A percentile compares a stretch with the other conserved stretches of the same genome.
Conservation (phyloP, 2,797 vertebrate species). For the Thunnus albacares region DNA sequence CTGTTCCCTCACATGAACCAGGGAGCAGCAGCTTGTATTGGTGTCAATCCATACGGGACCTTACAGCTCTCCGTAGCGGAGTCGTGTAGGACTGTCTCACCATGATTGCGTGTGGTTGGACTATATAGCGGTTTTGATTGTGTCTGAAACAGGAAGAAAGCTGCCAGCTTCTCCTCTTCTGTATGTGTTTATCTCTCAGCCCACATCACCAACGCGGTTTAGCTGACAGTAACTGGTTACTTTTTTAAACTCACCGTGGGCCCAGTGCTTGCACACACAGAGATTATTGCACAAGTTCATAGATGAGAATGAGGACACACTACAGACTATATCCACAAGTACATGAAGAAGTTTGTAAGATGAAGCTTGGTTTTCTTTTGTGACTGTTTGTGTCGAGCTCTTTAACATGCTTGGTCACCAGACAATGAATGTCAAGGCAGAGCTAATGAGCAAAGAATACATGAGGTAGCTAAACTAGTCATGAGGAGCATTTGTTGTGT, state of each 20-base stretch:
- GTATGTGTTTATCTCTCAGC: conserved; percentile 72
- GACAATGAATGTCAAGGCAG: neutral
- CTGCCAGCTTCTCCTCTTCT: conserved; percentile 59
- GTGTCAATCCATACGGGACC: conserved; percentile 33
- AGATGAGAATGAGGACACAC: conserved; percentile 10
- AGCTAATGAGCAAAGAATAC: neutral
- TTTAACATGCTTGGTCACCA: neutral
- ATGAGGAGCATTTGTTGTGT: conserved; percentile 28
- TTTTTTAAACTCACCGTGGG: conserved; percentile 65
- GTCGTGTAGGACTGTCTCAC: conserved; percentile 56
- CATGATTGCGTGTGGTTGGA: conserved; percentile 71
- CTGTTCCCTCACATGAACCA: conserved; percentile 25
- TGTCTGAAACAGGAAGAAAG: conserved; percentile 73
- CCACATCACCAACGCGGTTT: conserved; percentile 67
- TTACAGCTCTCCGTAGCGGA: conserved; percentile 44
- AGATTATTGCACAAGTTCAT: conserved; percentile 30
- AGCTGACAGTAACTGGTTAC: conserved; percentile 55
- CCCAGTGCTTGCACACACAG: conserved; percentile 5
- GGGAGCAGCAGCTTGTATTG: conserved; percentile 13
- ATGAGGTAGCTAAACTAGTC: conserved; percentile 5
- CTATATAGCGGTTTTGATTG: conserved; percentile 68
- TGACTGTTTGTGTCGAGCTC: conserved; percentile 6
- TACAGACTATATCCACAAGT: neutral
- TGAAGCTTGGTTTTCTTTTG: neutral
- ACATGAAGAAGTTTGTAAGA: neutral